These are phyloP conservation scores for Tipula vernalis DNA, from an alignment of 2,888 invertebrate species.

Conservation along the genomic window DNA sequence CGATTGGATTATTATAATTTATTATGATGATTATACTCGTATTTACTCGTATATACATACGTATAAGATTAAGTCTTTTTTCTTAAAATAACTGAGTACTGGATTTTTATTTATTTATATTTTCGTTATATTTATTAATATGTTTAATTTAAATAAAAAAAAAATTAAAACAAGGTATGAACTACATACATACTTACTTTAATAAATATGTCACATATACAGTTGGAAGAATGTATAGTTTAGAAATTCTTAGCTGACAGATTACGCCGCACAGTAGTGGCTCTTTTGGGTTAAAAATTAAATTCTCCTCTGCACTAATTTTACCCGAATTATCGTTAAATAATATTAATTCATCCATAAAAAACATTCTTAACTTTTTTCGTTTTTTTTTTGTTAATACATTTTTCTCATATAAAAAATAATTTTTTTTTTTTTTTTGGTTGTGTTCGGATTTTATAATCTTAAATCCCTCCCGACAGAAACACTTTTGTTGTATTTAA, in stretches of 20 bases:
- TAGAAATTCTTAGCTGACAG: not conserved
- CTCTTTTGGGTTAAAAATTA: not conserved
- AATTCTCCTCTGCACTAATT: not conserved
- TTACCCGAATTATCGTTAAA: not conserved
- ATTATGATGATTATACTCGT: conserved; percentile 23
- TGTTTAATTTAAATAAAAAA: not conserved
- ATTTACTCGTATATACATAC: not conserved
- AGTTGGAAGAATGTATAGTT: not conserved
- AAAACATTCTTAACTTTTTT: not conserved
- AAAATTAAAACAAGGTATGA: not conserved
- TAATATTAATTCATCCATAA: not conserved
- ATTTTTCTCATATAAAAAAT: not conserved
- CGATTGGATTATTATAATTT: conserved; percentile 39
- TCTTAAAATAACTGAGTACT: conserved; percentile 8
- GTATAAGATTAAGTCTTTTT: conserved; percentile 8
- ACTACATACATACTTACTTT: not conserved
- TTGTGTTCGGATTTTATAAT: not conserved
- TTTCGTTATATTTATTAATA: not conserved
- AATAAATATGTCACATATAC: not conserved
- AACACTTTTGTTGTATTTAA: not conserved
- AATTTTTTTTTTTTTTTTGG: not conserved
- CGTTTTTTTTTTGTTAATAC: not conserved
- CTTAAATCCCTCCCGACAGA: not conserved
- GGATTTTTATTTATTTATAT: not conserved
- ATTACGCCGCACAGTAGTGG: not conserved